Evolutionary conservation across 2,113 vertebrate genomes (phyloP).

Genomic region (Hippocampus abdominalis): DNA sequence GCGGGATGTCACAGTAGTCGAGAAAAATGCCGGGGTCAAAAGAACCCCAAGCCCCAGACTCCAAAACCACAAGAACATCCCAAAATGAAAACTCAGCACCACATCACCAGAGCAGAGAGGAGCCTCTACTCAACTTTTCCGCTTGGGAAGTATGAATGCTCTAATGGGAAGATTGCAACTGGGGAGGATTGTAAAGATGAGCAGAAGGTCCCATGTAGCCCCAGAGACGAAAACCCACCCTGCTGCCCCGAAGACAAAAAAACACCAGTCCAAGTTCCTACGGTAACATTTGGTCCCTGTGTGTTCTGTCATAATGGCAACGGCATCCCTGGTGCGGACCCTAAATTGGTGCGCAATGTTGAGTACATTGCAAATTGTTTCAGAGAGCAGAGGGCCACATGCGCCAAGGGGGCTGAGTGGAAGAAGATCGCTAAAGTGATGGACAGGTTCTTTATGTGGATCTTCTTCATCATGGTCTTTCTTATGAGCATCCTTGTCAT

Average conservation of each 20-base stretch:
- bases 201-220: slow-evolving; percentile 33
- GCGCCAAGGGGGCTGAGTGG: slow-evolving; percentile 90
- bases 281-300: slow-evolving; percentile 74
- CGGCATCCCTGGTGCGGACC: slow-evolving; percentile 43
- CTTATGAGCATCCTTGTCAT: slow-evolving; percentile 94
- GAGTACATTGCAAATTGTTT: slow-evolving; percentile 93
- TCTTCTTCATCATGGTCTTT: slow-evolving; percentile 97
- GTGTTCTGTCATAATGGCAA: slow-evolving; percentile 56
- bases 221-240: slow-evolving; percentile 35
- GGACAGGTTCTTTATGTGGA: slow-evolving; percentile 98
- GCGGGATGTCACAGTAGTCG: slow-evolving; percentile 20
- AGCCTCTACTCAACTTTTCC: slow-evolving; percentile 31
- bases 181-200: slow-evolving; percentile 55
- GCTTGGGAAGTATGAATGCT: slow-evolving; percentile 50
- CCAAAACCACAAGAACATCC: slow-evolving; percentile 49
- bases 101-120: slow-evolving; percentile 52
- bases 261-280: slow-evolving; percentile 26
- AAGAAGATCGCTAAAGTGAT: slow-evolving; percentile 98
- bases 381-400: slow-evolving; percentile 84
- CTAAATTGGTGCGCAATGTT: slow-evolving; percentile 79
- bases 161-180: slow-evolving; percentile 55
- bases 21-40: slow-evolving; percentile 25
- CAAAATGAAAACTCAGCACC: slow-evolving; percentile 50
- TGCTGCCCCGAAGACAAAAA: slow-evolving; percentile 55
- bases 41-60: slow-evolving; percentile 46